A percentile compares a stretch with the other conserved stretches of the same genome.
These are phyloP conservation scores for Yponomeuta plumbellus DNA, from an alignment of 2,888 invertebrate species.

Conservation along the genomic window DNA sequence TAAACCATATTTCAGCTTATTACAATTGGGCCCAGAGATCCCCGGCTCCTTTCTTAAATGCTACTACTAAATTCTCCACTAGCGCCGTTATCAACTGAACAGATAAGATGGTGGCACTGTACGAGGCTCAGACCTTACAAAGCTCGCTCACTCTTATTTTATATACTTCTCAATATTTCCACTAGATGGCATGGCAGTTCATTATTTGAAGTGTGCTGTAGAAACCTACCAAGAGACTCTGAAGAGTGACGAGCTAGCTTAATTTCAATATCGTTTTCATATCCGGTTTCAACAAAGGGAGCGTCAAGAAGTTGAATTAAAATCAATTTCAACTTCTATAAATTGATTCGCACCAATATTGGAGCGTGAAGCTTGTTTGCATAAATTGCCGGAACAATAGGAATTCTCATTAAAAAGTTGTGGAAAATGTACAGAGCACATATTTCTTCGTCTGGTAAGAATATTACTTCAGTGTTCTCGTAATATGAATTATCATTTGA, in stretches of 20 bases:
- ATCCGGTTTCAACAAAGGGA: conserved; percentile 1
- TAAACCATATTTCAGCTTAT: too few species aligned
- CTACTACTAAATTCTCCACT: too few species aligned
- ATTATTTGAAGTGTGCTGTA: too few species aligned
- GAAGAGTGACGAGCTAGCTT: background rate
- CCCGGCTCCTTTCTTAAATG: too few species aligned
- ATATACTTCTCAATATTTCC: background rate
- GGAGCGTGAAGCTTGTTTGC: background rate
- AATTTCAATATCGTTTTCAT: background rate
- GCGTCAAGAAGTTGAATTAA: background rate
- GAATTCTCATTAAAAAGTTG: background rate
- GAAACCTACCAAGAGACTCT: too few species aligned
- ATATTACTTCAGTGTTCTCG: background rate
- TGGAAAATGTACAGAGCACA: background rate
- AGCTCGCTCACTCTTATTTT: background rate
- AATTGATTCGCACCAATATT: background rate
- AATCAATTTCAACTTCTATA: background rate
- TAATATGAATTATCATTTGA: too few species aligned
- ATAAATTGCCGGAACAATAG: background rate
- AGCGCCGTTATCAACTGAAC: too few species aligned
- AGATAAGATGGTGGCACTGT: too few species aligned
- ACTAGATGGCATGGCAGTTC: background rate
- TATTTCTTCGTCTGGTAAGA: background rate
- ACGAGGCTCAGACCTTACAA: too few species aligned
- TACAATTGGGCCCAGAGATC: too few species aligned